Conservation (phyloP, 1,140 invertebrate genomes). For the Coelopa frigida region DNA sequence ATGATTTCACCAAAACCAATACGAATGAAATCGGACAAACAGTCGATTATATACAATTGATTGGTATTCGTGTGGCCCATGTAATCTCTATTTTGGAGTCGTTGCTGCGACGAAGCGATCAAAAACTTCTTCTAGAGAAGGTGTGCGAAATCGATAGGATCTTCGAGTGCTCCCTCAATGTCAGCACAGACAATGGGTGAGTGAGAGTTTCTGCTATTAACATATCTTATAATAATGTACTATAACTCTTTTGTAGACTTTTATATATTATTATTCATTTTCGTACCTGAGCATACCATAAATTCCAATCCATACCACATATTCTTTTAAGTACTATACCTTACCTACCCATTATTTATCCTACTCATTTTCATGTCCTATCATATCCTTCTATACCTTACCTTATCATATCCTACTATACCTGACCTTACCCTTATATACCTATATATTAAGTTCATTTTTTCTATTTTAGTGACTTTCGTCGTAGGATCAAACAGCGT, state of each 20-base stretch:
- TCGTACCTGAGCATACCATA: too few relatives aligned
- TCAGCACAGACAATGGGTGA: slow-evolving; percentile 19
- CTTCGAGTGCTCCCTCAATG: slow-evolving; percentile 21
- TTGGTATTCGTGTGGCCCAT: slow-evolving; percentile 36
- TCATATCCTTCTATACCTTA: neutral
- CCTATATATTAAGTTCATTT: neutral
- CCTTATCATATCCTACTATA: neutral
- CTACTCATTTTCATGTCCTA: neutral
- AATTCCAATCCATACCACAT: too few relatives aligned
- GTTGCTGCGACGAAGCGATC: slow-evolving; percentile 18
- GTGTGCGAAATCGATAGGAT: slow-evolving; percentile 28
- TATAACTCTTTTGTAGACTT: too few relatives aligned
- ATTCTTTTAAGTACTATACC: too few relatives aligned
- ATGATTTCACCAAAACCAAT: neutral
- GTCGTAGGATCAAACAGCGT: slow-evolving; percentile 2
- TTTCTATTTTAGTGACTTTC: slow-evolving; percentile 11
- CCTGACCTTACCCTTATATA: neutral
- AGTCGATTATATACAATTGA: slow-evolving; percentile 35
- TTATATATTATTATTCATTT: too few relatives aligned
- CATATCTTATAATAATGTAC: too few relatives aligned
- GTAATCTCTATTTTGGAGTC: slow-evolving; percentile 24
- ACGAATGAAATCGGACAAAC: slow-evolving; percentile 26
- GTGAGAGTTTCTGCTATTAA: too few relatives aligned
- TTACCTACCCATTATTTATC: too few relatives aligned
- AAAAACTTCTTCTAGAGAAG: slow-evolving; percentile 18